Evolutionary conservation across 2,113 vertebrate genomes (phyloP).

Genomic region (Grammomys dolichurus): DNA sequence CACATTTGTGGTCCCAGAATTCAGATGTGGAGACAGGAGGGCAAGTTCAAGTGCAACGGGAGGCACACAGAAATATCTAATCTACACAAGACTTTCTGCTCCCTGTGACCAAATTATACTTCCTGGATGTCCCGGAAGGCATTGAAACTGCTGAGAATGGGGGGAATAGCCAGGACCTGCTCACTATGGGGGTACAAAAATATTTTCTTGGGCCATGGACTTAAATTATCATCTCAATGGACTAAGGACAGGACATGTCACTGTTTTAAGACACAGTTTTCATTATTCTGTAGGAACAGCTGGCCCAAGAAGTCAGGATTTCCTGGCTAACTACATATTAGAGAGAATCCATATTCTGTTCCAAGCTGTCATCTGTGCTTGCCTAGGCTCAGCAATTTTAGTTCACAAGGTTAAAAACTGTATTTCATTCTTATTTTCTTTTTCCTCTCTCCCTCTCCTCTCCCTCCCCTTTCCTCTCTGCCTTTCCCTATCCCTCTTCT

Average conservation of each 20-base stretch:
- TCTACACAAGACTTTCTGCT: not conserved
- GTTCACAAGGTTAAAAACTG: not conserved
- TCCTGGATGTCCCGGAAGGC: not conserved
- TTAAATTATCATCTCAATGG: not conserved
- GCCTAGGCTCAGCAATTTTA: slow-evolving; percentile 22
- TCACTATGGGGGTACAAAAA: not conserved
- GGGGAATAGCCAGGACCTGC: not conserved
- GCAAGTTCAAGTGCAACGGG: not conserved
- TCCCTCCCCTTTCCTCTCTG: no score
- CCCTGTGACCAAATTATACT: no score
- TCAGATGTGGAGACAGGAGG: not conserved
- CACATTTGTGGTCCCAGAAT: not conserved
- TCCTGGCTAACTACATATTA: not conserved
- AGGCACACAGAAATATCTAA: not conserved
- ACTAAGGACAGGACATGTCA: slow-evolving; percentile 4
- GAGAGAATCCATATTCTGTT: not conserved
- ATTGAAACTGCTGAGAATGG: not conserved
- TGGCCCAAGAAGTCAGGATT: not conserved
- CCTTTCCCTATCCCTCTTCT: not conserved
- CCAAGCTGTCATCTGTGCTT: not conserved
- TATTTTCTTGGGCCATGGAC: no score
- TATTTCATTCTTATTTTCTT: not conserved
- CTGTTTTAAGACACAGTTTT: not conserved
- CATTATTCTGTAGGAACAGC: not conserved
- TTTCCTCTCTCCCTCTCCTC: accelerated